phyloP scores from a whole-genome alignment of 2,113 vertebrate species.

The Zosterops pallidus region DNA sequence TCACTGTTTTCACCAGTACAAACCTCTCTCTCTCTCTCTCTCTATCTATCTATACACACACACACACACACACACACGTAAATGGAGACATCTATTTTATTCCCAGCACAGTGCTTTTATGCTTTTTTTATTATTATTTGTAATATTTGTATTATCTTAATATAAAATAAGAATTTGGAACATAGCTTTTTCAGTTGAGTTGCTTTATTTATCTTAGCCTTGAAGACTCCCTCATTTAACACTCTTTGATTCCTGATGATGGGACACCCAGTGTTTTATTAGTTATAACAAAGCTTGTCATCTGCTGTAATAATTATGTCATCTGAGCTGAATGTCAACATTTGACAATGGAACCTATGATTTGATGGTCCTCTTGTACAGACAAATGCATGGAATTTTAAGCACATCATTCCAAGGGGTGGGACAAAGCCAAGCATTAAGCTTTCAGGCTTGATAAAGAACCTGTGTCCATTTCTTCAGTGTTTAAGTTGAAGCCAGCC shows the following conservation, averaged over 20 bases:
- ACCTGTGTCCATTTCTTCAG: neutral
- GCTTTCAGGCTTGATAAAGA: conserved; percentile 8
- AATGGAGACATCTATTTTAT: neutral
- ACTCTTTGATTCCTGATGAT: neutral
- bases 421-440: neutral
- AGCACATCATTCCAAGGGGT: neutral
- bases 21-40: neutral
- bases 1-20: neutral
- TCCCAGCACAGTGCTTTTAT: neutral
- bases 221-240: neutral
- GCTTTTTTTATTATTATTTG: too few species aligned
- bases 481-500: conserved; percentile 26
- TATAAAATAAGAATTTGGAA: neutral
- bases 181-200: neutral
- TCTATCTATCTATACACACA: neutral
- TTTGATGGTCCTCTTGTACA: neutral
- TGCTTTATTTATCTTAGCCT: neutral
- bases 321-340: neutral
- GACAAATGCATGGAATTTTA: neutral
- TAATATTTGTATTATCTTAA: too few species aligned
- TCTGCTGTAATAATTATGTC: neutral
- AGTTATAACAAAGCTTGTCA: neutral
- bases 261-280: neutral
- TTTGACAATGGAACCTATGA: neutral
- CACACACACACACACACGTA: neutral